A percentile compares a stretch with the other conserved stretches of the same genome.
These are phyloP conservation scores for Tipula helvola DNA, from an alignment of 2,888 invertebrate genomes.

Conservation along the genomic window DNA sequence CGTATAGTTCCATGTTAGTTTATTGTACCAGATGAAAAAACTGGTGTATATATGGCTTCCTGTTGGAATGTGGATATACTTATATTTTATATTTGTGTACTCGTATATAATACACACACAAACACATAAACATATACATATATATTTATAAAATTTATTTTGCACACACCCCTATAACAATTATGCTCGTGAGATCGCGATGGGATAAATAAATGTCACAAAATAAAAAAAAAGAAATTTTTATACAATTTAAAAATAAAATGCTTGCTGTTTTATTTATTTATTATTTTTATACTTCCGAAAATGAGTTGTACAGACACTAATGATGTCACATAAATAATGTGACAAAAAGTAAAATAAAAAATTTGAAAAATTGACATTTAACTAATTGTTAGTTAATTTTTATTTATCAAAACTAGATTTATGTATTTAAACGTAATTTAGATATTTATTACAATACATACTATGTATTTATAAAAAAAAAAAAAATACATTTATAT, in stretches of 20 bases:
- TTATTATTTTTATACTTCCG: background rate
- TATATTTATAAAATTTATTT: background rate
- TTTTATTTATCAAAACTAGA: background rate
- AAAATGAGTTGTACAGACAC: background rate
- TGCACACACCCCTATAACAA: background rate
- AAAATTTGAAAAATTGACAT: background rate
- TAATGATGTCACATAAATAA: constrained; percentile 4
- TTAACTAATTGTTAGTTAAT: background rate
- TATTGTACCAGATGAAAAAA: background rate
- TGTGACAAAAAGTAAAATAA: background rate
- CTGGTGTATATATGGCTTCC: background rate
- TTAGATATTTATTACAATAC: background rate
- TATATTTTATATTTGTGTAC: background rate
- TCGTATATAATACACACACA: background rate
- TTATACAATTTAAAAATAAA: background rate
- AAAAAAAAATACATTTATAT: background rate
- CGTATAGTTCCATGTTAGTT: background rate
- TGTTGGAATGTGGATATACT: background rate
- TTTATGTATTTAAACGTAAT: background rate
- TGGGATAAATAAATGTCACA: background rate
- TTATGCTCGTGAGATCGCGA: background rate
- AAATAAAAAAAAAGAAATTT: background rate
- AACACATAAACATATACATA: background rate
- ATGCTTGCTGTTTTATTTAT: background rate
- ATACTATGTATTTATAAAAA: background rate